Evolutionary conservation across 2,888 invertebrate species (phyloP).

Genomic region (Campoplex capitator): DNA sequence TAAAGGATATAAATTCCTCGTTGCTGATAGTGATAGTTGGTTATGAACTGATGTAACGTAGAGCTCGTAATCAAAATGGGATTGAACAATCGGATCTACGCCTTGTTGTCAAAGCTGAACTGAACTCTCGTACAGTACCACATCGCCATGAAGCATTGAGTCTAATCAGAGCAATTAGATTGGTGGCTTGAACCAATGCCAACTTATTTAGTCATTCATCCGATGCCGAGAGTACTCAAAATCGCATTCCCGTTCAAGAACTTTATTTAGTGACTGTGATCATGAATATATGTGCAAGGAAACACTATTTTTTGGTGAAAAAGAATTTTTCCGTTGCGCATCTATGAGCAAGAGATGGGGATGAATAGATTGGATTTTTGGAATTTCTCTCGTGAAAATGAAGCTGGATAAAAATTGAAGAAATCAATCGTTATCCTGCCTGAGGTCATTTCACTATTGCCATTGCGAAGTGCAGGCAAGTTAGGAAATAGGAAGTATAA

Average conservation of each 20-base stretch:
- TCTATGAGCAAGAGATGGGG: background rate
- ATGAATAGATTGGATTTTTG: background rate
- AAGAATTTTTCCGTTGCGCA: too few species aligned
- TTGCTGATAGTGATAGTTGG: background rate
- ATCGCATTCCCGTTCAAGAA: background rate
- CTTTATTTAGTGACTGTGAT: background rate
- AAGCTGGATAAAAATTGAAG: too few species aligned
- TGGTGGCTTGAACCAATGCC: background rate
- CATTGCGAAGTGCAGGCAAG: too few species aligned
- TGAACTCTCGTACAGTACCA: background rate
- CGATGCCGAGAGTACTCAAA: background rate
- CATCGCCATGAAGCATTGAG: background rate
- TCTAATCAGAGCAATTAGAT: background rate
- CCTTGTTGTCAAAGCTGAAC: background rate
- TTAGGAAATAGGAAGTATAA: too few species aligned
- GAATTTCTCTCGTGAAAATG: too few species aligned
- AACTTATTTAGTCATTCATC: background rate
- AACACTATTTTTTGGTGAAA: too few species aligned
- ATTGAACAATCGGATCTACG: background rate
- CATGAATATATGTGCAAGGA: too few species aligned
- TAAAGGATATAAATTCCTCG: background rate
- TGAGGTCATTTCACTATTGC: too few species aligned
- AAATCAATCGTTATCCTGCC: too few species aligned
- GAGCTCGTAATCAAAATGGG: background rate
- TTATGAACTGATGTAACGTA: background rate